Percentiles rank a stretch among this genome's conserved stretches.
Evolutionary conservation across 2,888 invertebrate species (phyloP).

Genomic region (Orthosia gracilis): DNA sequence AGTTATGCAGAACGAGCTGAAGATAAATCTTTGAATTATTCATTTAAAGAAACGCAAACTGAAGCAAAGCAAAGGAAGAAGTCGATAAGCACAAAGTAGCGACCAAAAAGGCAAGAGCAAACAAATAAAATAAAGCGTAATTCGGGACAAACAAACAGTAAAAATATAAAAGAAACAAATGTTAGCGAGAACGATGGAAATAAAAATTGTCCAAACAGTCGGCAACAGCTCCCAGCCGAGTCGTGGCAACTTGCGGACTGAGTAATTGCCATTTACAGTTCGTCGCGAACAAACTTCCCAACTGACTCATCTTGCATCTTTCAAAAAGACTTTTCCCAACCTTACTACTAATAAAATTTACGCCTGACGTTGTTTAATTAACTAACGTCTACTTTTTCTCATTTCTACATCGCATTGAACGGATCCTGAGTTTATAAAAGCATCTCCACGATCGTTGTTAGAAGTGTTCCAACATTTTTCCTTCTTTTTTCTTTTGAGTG

Average conservation of each 20-base stretch:
- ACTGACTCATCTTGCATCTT: constrained; percentile 77
- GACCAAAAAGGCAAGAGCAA: constrained; percentile 42
- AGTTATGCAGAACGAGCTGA: background rate
- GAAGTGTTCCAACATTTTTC: constrained; percentile 42
- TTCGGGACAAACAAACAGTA: constrained; percentile 47
- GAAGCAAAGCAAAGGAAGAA: constrained; percentile 22
- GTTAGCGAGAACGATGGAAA: constrained; percentile 65
- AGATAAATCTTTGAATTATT: constrained; percentile 8
- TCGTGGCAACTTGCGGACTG: constrained; percentile 79
- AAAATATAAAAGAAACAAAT: constrained; percentile 55
- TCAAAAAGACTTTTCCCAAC: constrained; percentile 61
- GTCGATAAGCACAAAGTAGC: constrained; percentile 31
- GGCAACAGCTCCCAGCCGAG: constrained; percentile 74
- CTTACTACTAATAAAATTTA: constrained; percentile 52
- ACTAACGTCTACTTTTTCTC: constrained; percentile 42
- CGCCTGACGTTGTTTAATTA: constrained; percentile 56
- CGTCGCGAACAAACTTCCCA: constrained; percentile 77
- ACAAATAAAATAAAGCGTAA: constrained; percentile 53
- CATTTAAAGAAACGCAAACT: constrained; percentile 15
- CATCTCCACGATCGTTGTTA: constrained; percentile 45
- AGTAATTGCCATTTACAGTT: constrained; percentile 86
- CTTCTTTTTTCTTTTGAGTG: constrained; percentile 24
- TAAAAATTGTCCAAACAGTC: constrained; percentile 70
- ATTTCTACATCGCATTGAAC: constrained; percentile 40
- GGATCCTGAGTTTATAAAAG: constrained; percentile 47